A percentile compares a stretch with the other conserved stretches of the same genome.
phyloP scores from a whole-genome alignment of 2,888 invertebrate species.

The Troilus luridus region DNA sequence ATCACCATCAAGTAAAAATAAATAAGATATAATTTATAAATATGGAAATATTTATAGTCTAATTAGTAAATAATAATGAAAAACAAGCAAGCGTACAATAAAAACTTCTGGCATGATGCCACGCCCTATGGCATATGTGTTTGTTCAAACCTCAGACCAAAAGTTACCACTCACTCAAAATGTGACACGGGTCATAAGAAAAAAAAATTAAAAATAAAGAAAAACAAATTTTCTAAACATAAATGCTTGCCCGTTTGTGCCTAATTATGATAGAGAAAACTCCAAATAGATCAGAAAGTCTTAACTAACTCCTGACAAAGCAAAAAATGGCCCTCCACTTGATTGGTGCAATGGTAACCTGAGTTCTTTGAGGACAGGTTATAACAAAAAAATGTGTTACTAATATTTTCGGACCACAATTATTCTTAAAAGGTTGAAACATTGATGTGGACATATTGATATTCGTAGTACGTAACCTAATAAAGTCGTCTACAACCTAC shows the following conservation, averaged over 20 bases:
- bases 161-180: not conserved
- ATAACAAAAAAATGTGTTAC: not conserved
- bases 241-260: conserved; percentile 21
- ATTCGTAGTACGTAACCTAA: too few relatives aligned
- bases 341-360: not conserved
- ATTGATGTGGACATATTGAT: not conserved
- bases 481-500: too few relatives aligned
- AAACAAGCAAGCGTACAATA: not conserved
- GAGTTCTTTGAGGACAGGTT: not conserved
- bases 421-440: not conserved
- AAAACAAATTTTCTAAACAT: conserved; percentile 33
- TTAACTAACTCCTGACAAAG: not conserved
- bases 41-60: too few relatives aligned
- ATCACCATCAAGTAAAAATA: too few relatives aligned
- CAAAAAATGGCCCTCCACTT: not conserved
- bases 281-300: not conserved
- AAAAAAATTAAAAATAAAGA: not conserved
- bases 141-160: conserved; percentile 23
- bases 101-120: not conserved
- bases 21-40: too few relatives aligned
- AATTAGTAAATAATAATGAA: not conserved
- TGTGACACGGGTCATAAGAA: not conserved
- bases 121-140: not conserved
- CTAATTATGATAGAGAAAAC: conserved; percentile 4
- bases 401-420: not conserved